Evolutionary conservation across 1,140 invertebrate species (phyloP).

Genomic region (Hypothenemus hampei): DNA sequence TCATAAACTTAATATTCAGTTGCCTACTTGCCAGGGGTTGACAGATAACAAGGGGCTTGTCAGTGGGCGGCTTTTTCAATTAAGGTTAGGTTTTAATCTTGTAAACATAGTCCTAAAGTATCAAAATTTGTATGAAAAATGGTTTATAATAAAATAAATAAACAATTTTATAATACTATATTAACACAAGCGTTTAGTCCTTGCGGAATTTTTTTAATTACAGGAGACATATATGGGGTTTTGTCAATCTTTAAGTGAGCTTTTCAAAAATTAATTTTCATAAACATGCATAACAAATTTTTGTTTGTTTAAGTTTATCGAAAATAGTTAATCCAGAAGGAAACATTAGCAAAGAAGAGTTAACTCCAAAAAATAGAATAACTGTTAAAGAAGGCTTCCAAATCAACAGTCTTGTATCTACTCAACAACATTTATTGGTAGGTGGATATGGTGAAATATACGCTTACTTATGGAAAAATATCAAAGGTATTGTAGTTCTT

Average conservation of each 20-base stretch:
- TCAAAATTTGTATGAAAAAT: too few species aligned
- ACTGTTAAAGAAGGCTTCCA: slow-evolving; percentile 54
- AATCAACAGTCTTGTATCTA: slow-evolving; percentile 67
- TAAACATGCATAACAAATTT: neutral
- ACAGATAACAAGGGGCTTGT: too few species aligned
- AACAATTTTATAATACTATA: slow-evolving; percentile 70
- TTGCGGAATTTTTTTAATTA: slow-evolving; percentile 74
- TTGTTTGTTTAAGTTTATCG: slow-evolving; percentile 50
- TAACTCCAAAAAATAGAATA: slow-evolving; percentile 55
- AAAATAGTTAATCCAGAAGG: slow-evolving; percentile 55
- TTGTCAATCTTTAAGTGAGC: slow-evolving; percentile 79
- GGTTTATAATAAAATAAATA: slow-evolving; percentile 43
- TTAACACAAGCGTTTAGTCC: slow-evolving; percentile 74
- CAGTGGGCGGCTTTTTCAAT: too few species aligned
- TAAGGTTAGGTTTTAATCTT: too few species aligned
- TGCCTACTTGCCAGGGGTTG: too few species aligned
- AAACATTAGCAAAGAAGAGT: slow-evolving; percentile 51
- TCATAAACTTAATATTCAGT: too few species aligned
- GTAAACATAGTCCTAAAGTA: too few species aligned
- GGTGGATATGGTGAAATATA: slow-evolving; percentile 68
- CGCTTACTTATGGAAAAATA: slow-evolving; percentile 70
- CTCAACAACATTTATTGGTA: slow-evolving; percentile 67
- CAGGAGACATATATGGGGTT: slow-evolving; percentile 79
- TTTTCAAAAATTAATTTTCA: slow-evolving; percentile 7
- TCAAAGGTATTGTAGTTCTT: slow-evolving; percentile 40